phyloP scores from a whole-genome alignment of 2,113 vertebrate species.

The Heliornis fulica region DNA sequence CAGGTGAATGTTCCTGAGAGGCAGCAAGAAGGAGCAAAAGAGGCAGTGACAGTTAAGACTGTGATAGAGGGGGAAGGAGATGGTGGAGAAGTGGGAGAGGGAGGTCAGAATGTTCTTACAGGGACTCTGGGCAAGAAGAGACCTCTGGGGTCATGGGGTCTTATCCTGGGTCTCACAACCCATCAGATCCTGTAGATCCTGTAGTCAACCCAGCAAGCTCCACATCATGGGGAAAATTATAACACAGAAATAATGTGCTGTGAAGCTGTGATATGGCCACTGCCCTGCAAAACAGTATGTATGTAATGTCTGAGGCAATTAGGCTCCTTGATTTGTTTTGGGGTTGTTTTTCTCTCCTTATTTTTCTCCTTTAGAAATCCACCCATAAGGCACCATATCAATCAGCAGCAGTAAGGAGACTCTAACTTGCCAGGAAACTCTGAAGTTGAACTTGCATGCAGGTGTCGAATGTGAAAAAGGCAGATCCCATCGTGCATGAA shows the following conservation, averaged over 20 bases:
- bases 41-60: background rate
- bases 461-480: no score
- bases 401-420: background rate
- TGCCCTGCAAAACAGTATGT: background rate
- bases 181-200: background rate
- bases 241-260: background rate
- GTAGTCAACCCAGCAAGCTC: background rate
- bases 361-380: background rate
- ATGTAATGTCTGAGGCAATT: background rate
- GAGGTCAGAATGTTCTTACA: background rate
- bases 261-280: background rate
- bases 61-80: background rate
- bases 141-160: background rate
- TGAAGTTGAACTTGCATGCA: background rate
- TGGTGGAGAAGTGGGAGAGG: background rate
- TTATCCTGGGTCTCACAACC: background rate
- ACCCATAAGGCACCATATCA: background rate
- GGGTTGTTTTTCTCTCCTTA: no score
- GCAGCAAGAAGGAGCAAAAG: background rate
- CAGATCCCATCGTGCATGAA: fast-evolving
- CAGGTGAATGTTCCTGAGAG: background rate
- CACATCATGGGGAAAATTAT: fast-evolving
- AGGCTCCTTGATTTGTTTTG: background rate
- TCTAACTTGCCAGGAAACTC: background rate
- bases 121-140: background rate